Conservation (phyloP, 2,113 vertebrate species). For the Nematolebias whitei region DNA sequence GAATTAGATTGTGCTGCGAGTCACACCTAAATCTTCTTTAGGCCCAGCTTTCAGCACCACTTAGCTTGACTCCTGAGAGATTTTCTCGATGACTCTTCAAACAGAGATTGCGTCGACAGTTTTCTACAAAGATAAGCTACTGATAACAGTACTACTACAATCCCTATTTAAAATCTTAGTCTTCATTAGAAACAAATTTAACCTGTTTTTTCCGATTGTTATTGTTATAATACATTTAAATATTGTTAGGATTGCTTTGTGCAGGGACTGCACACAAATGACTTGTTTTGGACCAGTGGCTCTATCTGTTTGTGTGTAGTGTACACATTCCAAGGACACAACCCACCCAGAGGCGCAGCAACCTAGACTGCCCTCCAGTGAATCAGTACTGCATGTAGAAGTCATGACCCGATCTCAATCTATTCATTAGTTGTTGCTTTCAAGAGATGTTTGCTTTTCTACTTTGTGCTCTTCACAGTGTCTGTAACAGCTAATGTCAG, state of each 20-base stretch:
- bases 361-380: constrained; percentile 2
- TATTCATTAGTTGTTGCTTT: constrained; percentile 1
- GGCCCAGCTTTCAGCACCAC: no score
- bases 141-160: no score
- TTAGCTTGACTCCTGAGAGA: no score
- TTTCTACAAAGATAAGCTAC: no score
- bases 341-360: constrained; percentile 22
- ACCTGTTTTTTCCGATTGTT: no score
- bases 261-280: background rate
- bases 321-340: constrained; percentile 46
- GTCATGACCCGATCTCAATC: background rate
- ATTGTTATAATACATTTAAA: no score
- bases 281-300: constrained; percentile 42
- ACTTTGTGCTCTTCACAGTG: background rate
- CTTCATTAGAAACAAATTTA: no score
- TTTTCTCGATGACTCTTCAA: no score
- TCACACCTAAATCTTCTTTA: no score
- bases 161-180: no score
- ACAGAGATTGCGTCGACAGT: no score
- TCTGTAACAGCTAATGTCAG: constrained; percentile 1
- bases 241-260: background rate
- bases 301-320: constrained; percentile 19
- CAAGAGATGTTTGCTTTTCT: background rate
- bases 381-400: constrained; percentile 1
- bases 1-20: no score